Base-by-base conservation (phyloP, 2,113 vertebrate genomes). In the Pantherophis guttatus region DNA sequence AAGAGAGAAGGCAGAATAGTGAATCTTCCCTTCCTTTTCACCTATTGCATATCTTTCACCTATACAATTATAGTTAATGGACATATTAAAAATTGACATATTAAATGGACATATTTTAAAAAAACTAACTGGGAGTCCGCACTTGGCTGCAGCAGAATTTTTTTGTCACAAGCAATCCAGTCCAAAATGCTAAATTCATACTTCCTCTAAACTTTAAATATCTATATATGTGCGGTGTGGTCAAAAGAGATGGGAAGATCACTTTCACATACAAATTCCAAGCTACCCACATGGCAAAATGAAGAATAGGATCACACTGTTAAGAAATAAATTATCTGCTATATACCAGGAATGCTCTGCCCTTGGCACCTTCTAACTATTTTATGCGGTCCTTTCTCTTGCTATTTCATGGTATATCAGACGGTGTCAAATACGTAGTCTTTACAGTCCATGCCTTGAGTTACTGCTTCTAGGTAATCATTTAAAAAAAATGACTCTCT, bases 401-500 rank as follows among this genome's bases (percentile, higher is more conserved):
- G 55, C 62, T 75, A 29, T 29, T 17, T 52, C 81, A 50, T 59
- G 85, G 24, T 29, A 87, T 52, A 81, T 81, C 75, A 81, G 33
- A 44, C 3, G 0, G 33, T 81, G 75, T 90, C 17, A 54, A 23
- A 89, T 62, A 59, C 2, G 2, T 21, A 53, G 50, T 90, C 1
- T 12, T 23, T 21, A 90, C n/a, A 52, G 48, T 81, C 70, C 39
- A 24, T 44, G 52, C 70, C 53, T 44, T 21, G 57, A 6, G 53
- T 92, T 97, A 95, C 81, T 52, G 89, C 6, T 50, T 1, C 23
- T 50, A 44, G 8, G 21, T 24, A 90, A 57, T 88, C 54, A 57
- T 55, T n/a, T 6, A 55, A 55, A n/a, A 85, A 70, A 29, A 81
- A 59, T 0, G 1, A 89, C 87, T 93, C 94, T n/a, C 86, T 65